Percentiles rank a stretch among this genome's conserved stretches.
Evolutionary conservation across 2,113 vertebrate genomes (phyloP).

Genomic region (Neolamprologus sp.): DNA sequence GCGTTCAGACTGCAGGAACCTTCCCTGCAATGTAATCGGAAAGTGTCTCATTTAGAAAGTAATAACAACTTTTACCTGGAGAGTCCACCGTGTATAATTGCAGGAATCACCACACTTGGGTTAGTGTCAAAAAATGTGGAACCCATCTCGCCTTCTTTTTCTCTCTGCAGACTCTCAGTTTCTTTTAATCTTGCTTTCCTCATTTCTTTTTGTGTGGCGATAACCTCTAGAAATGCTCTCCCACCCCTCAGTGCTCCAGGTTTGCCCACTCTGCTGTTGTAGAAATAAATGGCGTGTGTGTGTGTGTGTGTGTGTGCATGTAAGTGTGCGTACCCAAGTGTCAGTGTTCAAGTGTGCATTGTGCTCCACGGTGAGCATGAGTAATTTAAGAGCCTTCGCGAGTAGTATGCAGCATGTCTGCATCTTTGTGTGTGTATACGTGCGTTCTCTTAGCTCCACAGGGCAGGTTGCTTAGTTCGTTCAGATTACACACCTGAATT

Average conservation of each 20-base stretch:
- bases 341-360: background rate
- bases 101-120: background rate
- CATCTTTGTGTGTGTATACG: background rate
- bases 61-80: constrained; percentile 7
- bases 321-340: background rate
- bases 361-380: background rate
- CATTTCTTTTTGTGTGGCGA: background rate
- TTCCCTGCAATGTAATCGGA: background rate
- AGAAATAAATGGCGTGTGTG: background rate
- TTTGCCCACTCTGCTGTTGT: constrained; percentile 4
- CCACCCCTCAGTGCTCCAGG: background rate
- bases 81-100: background rate
- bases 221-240: background rate
- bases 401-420: background rate
- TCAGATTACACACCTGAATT: constrained; percentile 21
- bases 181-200: background rate
- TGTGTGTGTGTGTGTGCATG: background rate
- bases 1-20: background rate
- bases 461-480: constrained; percentile 36
- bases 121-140: background rate
- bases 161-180: background rate
- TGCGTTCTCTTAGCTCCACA: constrained; percentile 20
- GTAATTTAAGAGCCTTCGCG: background rate
- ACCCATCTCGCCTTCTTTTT: background rate
- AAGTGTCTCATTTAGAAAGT: constrained; percentile 28